Base-by-base conservation (phyloP, 2,797 vertebrate species). In the Diceros bicornis region DNA sequence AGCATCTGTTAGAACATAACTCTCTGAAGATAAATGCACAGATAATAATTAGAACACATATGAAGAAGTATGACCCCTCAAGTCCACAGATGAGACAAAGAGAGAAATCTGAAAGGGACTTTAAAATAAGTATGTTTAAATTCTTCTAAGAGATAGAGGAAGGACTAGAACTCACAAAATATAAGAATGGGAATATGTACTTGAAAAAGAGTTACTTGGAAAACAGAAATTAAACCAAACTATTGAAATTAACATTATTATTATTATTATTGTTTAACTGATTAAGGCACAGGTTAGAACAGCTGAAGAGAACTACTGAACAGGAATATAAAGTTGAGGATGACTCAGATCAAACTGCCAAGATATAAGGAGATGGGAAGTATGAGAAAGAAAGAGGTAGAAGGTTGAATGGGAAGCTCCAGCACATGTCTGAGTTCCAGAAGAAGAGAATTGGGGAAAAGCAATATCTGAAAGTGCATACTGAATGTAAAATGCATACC, bases 41-140 rank as follows among this genome's bases (percentile, higher is more conserved):
- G 68, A 32, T 44, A 62, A 84, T 62, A 66, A 91, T 50, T 75
- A 94, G 61, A 84, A 88, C 92, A 92, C 17, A 96, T 57, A 77
- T 37, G 47, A 66, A 71, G 34, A 77, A 50, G 2, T 57, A 17
- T 41, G 52, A 69, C 18, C 9, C 29, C 44, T 13, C 1, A n/a
- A 69, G 5, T 62, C 16, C 13, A 74, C 41, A 61, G 41, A 79
- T 32, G 18, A 74, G 47, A 66, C 59, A 85, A 50, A 79, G 55
- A 59, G 8, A 59, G 8, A 92, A 57, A 74, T 62, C 55, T 85
- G 16, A 68, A 74, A 92, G 29, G 0, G 14, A 37, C 6, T 91
- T 88, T 88, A 88, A 89, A 52, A 41, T 59, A 72, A 75, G 8
- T 47, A 21, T 9, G 4, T 74, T 69, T 27, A 79, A 94, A 50